These are phyloP conservation scores for Drosophila biarmipes DNA, from an alignment of 1,140 invertebrate species.

Conservation along the genomic window DNA sequence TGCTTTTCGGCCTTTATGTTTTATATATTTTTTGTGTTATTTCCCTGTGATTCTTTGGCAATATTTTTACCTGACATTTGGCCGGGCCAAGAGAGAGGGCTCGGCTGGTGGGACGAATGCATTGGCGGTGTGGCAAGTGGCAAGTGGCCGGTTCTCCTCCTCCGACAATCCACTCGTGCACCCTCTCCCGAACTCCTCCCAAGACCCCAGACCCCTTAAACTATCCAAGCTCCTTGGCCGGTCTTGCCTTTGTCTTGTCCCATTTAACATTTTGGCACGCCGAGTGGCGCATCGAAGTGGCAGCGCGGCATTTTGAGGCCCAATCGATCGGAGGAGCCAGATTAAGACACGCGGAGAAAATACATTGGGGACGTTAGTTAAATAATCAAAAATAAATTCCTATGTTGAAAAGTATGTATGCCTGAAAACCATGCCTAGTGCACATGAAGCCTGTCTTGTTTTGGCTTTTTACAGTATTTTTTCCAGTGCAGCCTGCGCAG, in stretches of 20 bases:
- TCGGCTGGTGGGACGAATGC: constrained; percentile 6
- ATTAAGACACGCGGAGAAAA: constrained; percentile 6
- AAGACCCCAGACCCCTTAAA: neutral
- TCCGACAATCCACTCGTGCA: neutral
- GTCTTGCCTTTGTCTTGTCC: constrained; percentile 51
- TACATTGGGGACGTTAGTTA: too few species aligned
- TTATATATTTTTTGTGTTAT: neutral
- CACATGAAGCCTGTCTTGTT: too few species aligned
- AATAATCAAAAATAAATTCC: neutral
- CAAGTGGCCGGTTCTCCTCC: constrained; percentile 26
- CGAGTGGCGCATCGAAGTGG: constrained; percentile 47
- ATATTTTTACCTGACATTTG: constrained; percentile 65
- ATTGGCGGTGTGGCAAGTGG: constrained; percentile 59
- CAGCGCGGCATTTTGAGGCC: constrained; percentile 29
- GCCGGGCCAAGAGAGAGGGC: constrained; percentile 3
- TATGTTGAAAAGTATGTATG: too few species aligned
- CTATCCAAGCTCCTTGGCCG: constrained; percentile 16
- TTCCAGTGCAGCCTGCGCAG: neutral
- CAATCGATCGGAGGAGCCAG: constrained; percentile 9
- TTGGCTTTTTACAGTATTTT: neutral
- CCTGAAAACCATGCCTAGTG: neutral
- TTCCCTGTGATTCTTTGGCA: constrained; percentile 15
- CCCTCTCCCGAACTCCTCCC: neutral
- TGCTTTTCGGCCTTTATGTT: neutral
- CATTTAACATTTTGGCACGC: constrained; percentile 70